These are phyloP conservation scores for Helicoverpa assulta DNA, from an alignment of 2,888 invertebrate species.

Conservation along the genomic window DNA sequence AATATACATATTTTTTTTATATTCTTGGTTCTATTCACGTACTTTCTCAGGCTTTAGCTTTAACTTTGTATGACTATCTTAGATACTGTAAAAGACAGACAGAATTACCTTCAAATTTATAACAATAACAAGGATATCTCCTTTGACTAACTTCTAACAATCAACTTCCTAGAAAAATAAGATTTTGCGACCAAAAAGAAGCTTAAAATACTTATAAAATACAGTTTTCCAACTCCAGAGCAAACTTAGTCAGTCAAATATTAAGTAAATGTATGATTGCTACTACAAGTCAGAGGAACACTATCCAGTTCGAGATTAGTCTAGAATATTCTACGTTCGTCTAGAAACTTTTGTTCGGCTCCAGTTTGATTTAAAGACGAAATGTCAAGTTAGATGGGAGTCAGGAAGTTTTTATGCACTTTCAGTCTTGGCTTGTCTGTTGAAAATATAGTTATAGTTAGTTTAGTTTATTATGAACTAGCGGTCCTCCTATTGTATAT, in stretches of 20 bases:
- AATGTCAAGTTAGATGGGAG: slow-evolving; percentile 10
- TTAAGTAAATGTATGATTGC: slow-evolving; percentile 37
- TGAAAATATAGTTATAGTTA: background rate
- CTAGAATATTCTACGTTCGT: slow-evolving; percentile 38
- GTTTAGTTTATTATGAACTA: background rate
- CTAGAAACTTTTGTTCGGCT: slow-evolving; percentile 29
- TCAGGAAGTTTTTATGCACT: slow-evolving; percentile 1
- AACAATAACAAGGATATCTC: too few relatives aligned
- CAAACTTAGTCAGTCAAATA: slow-evolving; percentile 28
- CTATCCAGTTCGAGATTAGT: slow-evolving; percentile 6
- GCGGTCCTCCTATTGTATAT: background rate
- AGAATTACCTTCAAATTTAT: too few relatives aligned
- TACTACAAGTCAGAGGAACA: slow-evolving; percentile 28
- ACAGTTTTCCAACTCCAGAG: background rate
- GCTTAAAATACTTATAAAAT: background rate
- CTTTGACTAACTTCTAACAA: too few relatives aligned
- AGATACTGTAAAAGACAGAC: too few relatives aligned
- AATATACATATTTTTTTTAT: too few relatives aligned
- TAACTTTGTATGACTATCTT: too few relatives aligned
- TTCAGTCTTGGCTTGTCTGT: background rate
- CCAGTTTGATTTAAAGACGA: slow-evolving; percentile 16
- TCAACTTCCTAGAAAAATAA: background rate
- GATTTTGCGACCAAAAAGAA: background rate
- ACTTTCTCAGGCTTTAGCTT: too few relatives aligned
- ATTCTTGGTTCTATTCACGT: too few relatives aligned